phyloP scores from a whole-genome alignment of 37 sponge, comb jelly and placozoan genomes.

The Oopsacas minuta region DNA sequence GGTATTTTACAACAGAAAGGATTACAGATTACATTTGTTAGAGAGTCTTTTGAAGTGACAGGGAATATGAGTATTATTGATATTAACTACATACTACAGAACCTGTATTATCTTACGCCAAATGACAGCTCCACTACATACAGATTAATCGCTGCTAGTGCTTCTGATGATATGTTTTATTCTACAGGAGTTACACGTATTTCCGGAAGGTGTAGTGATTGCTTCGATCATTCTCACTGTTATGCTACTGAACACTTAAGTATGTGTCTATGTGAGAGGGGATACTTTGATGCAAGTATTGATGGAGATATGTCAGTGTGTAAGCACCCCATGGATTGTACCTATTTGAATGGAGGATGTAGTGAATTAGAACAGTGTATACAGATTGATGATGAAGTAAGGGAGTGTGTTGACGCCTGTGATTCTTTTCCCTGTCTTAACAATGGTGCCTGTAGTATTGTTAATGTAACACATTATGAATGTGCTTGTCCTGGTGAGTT shows the following conservation, averaged over 20 bases:
- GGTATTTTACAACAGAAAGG: not conserved
- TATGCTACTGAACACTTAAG: not conserved
- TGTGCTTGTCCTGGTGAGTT: not conserved
- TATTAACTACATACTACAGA: not conserved
- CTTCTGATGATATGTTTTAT: not conserved
- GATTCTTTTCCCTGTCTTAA: not conserved
- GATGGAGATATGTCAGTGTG: not conserved
- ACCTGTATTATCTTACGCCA: not conserved
- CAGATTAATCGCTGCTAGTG: not conserved
- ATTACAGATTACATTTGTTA: not conserved
- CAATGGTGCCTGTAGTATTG: not conserved
- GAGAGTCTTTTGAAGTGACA: not conserved
- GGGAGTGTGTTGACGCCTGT: not conserved
- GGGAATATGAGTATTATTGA: not conserved
- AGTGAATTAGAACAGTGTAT: not conserved
- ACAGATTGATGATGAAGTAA: not conserved
- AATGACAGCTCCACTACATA: not conserved
- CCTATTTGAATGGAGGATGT: not conserved
- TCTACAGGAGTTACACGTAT: not conserved
- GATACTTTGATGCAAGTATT: not conserved
- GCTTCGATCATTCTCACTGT: not conserved
- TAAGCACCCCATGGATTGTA: constrained; percentile 7
- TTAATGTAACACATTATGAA: not conserved
- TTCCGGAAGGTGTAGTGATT: not conserved
- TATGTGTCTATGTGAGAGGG: not conserved